Evolutionary conservation across 2,797 vertebrate genomes (phyloP).

Genomic region (Pagetopsis macropterus): DNA sequence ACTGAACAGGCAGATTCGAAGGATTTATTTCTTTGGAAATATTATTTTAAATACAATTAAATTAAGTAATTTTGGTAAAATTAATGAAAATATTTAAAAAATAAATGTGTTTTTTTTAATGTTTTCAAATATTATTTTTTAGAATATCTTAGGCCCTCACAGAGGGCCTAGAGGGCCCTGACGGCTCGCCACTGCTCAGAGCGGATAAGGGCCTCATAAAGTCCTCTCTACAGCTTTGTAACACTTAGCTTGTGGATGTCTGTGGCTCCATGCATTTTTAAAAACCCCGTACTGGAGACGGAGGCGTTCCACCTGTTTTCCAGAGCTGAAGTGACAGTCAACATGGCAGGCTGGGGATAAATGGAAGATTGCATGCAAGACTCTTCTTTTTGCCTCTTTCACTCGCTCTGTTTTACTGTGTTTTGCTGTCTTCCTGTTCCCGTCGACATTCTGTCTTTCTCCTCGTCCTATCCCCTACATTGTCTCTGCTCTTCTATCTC

Average conservation of each 20-base stretch:
- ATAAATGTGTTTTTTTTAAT: too few species aligned
- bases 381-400: slow-evolving; percentile 34
- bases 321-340: slow-evolving; percentile 59
- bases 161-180: too few species aligned
- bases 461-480: slow-evolving; percentile 44
- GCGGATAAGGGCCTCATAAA: slow-evolving; percentile 4
- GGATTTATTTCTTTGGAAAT: too few species aligned
- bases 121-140: too few species aligned
- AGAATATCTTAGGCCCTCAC: too few species aligned
- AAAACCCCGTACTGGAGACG: slow-evolving; percentile 42
- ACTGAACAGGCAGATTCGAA: too few species aligned
- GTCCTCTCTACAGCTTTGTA: slow-evolving; percentile 13
- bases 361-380: slow-evolving; percentile 39
- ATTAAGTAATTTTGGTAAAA: too few species aligned
- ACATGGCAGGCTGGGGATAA: slow-evolving; percentile 36
- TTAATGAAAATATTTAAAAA: too few species aligned
- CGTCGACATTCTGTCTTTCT: slow-evolving; percentile 50
- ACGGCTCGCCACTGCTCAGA: neutral
- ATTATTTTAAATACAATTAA: too few species aligned
- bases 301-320: slow-evolving; percentile 41
- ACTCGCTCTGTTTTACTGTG: slow-evolving; percentile 29
- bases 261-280: slow-evolving; percentile 66
- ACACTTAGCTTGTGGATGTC: neutral
- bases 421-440: slow-evolving; percentile 46
- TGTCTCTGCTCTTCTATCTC: slow-evolving; percentile 44